Evolutionary conservation across 2,888 invertebrate genomes (phyloP).

Genomic region (Drosophila rubida): DNA sequence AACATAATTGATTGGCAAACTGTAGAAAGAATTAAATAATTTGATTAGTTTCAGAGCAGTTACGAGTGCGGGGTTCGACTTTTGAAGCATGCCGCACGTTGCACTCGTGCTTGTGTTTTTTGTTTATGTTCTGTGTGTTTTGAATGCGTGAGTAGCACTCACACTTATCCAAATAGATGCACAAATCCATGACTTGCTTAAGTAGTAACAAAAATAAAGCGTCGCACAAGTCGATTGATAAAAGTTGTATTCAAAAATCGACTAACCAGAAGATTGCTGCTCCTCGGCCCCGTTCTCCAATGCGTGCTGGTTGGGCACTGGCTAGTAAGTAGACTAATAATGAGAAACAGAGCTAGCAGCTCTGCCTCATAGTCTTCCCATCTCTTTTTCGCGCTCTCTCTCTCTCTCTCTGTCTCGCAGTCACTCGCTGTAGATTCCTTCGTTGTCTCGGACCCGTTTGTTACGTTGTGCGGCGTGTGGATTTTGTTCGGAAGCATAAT

Average conservation of each 20-base stretch:
- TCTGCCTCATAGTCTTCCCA: slow-evolving; percentile 1
- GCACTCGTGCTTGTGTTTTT: not conserved
- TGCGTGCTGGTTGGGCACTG: slow-evolving; percentile 10
- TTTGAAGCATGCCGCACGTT: slow-evolving; percentile 3
- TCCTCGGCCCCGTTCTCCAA: not conserved
- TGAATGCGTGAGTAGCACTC: slow-evolving; percentile 8
- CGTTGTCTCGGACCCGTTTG: slow-evolving; percentile 19
- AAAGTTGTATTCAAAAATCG: slow-evolving; percentile 11
- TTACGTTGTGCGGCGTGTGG: slow-evolving; percentile 25
- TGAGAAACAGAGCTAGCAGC: slow-evolving; percentile 5
- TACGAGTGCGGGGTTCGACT: slow-evolving; percentile 10
- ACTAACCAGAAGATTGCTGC: slow-evolving; percentile 13
- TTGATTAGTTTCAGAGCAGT: slow-evolving; percentile 5
- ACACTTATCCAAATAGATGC: slow-evolving; percentile 3
- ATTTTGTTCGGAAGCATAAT: slow-evolving; percentile 58
- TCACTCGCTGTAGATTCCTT: slow-evolving; percentile 3
- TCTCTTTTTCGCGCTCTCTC: not conserved
- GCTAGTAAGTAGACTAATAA: slow-evolving; percentile 20
- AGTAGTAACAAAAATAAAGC: slow-evolving; percentile 10
- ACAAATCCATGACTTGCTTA: slow-evolving; percentile 16
- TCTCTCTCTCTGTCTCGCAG: not conserved
- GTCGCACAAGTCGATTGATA: slow-evolving; percentile 11
- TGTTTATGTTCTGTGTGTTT: not conserved
- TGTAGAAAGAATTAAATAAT: too few relatives aligned
- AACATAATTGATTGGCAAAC: too few relatives aligned